Percentiles rank a stretch among this genome's conserved stretches.
Conservation (phyloP, 2,888 invertebrate species). For the Mesoligia furuncula region DNA sequence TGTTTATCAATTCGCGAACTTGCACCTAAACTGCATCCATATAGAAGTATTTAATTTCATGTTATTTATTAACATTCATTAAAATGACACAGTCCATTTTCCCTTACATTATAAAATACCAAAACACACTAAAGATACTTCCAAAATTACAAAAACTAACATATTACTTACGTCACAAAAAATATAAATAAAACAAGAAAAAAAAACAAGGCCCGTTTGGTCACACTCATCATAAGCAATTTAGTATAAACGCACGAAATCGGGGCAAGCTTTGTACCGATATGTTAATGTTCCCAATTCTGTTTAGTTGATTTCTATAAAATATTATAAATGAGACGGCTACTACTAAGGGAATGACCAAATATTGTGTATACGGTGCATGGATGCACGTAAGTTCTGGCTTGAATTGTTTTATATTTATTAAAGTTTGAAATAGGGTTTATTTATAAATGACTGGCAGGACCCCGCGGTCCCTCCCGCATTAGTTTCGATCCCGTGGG, state of each 20-base stretch:
- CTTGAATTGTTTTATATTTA: background rate
- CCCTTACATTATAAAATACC: constrained; percentile 49
- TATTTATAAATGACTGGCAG: too few relatives aligned
- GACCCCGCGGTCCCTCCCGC: too few relatives aligned
- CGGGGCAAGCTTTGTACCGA: constrained; percentile 84
- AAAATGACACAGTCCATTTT: constrained; percentile 29
- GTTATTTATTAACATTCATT: constrained; percentile 31
- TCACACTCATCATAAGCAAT: constrained; percentile 84
- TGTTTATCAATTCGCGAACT: background rate
- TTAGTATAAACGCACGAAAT: constrained; percentile 84
- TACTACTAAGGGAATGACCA: constrained; percentile 90
- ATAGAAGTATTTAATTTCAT: background rate
- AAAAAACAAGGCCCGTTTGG: constrained; percentile 70
- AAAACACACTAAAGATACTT: constrained; percentile 58
- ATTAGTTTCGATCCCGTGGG: too few relatives aligned
- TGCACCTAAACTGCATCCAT: background rate
- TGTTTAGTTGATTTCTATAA: constrained; percentile 91
- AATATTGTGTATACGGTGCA: constrained; percentile 82
- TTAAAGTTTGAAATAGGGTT: background rate
- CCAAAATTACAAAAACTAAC: constrained; percentile 67
- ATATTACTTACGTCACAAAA: constrained; percentile 65
- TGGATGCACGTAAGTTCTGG: constrained; percentile 72
- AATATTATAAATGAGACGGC: constrained; percentile 90
- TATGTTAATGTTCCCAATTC: constrained; percentile 87
- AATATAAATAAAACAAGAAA: constrained; percentile 53